Evolutionary conservation across 1,140 invertebrate genomes (phyloP).

Genomic region (Cyclargus thomasi): DNA sequence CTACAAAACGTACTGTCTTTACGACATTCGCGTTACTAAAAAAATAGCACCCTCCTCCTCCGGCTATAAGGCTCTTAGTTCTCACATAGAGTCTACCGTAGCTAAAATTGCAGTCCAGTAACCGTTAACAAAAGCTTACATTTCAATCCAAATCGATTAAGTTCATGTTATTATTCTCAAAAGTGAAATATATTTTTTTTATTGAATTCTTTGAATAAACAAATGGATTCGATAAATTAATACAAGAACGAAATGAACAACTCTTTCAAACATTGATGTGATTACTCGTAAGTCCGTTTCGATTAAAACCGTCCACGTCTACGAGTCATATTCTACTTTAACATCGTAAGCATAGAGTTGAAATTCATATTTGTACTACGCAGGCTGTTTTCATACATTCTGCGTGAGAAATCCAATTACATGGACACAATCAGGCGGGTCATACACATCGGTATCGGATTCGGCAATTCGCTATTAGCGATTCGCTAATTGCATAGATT

Average conservation of each 20-base stretch:
- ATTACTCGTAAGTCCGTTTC: conserved; percentile 37
- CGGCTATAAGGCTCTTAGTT: too few species aligned
- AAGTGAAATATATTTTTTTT: neutral
- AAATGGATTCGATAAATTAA: neutral
- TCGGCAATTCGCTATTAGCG: conserved; percentile 11
- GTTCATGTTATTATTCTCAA: too few species aligned
- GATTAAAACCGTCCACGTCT: conserved; percentile 30
- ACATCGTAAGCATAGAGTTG: neutral
- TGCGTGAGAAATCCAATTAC: conserved; percentile 42
- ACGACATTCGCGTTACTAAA: too few species aligned
- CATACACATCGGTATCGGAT: conserved; percentile 29
- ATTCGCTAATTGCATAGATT: conserved; percentile 4
- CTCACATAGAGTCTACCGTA: too few species aligned
- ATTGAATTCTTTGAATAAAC: neutral
- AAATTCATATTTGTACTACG: neutral
- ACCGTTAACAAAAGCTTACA: too few species aligned
- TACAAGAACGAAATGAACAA: conserved; percentile 20
- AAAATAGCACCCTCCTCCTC: too few species aligned
- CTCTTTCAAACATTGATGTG: conserved; percentile 36
- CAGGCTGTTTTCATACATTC: conserved; percentile 18
- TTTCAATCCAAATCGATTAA: too few species aligned
- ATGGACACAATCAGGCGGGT: conserved; percentile 41
- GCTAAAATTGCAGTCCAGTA: too few species aligned
- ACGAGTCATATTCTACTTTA: conserved; percentile 10
- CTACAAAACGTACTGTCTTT: too few species aligned